Evolutionary conservation across 2,113 vertebrate genomes (phyloP).

Genomic region (Athene cunicularia): DNA sequence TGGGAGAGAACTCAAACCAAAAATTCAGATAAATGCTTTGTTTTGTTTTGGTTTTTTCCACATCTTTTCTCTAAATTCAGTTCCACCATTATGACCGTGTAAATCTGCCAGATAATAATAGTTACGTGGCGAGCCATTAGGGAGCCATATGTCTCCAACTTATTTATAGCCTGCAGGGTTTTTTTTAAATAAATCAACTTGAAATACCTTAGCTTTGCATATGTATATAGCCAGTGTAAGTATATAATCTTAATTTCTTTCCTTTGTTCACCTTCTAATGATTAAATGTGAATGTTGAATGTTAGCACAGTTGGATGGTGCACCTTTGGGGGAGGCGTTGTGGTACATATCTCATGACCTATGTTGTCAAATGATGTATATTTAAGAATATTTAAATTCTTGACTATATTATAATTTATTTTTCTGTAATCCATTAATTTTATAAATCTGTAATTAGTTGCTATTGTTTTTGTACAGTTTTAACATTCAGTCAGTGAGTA

Average conservation of each 20-base stretch:
- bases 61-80: neutral
- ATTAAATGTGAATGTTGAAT: neutral
- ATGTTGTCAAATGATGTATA: neutral
- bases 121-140: neutral
- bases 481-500: neutral
- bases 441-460: neutral
- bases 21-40: neutral
- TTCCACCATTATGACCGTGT: neutral
- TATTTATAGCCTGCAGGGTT: neutral
- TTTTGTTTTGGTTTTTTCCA: neutral
- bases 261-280: neutral
- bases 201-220: neutral
- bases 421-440: neutral
- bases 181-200: neutral
- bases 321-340: neutral
- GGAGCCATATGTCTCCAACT: neutral
- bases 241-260: neutral
- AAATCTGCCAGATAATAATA: conserved; percentile 19
- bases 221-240: neutral
- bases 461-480: neutral
- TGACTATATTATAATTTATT: neutral
- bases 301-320: neutral
- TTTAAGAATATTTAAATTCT: neutral
- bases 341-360: neutral
- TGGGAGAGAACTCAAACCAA: neutral